Percentiles rank a stretch among this genome's conserved stretches.
phyloP scores from a whole-genome alignment of 2,797 vertebrate genomes.

The Malacoctenus gilli region DNA sequence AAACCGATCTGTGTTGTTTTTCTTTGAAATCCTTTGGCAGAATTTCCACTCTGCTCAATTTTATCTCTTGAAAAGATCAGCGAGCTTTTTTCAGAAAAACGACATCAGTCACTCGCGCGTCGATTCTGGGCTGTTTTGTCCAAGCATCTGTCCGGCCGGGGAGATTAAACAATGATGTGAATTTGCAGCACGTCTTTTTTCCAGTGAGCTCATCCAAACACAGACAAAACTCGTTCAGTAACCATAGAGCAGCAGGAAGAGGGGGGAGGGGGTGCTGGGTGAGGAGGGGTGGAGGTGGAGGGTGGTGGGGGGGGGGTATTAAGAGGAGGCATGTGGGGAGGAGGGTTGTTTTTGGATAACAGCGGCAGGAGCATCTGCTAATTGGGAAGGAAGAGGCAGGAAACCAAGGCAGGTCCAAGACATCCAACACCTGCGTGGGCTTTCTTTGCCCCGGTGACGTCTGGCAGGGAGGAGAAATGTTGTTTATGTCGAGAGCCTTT shows the following conservation, averaged over 20 bases:
- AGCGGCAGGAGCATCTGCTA: conserved; percentile 9
- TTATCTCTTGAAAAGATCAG: background rate
- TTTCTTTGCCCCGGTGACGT: conserved; percentile 20
- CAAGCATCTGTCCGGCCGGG: conserved; percentile 24
- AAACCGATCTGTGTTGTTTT: background rate
- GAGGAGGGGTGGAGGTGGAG: background rate
- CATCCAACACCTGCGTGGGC: conserved; percentile 33
- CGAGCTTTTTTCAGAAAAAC: background rate
- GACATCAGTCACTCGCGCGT: conserved; percentile 1
- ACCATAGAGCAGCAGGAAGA: too few species aligned
- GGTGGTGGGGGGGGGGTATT: background rate
- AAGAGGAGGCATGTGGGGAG: background rate
- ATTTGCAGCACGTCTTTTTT: conserved; percentile 37
- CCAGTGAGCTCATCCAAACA: conserved; percentile 62
- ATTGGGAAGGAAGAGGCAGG: background rate
- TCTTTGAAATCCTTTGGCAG: background rate
- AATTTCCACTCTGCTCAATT: background rate
- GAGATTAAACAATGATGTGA: conserved; percentile 25
- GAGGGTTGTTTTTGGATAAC: conserved; percentile 23
- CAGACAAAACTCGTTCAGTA: conserved; percentile 36
- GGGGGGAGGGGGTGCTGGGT: conserved; percentile 1
- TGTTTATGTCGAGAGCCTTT: background rate
- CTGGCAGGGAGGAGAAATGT: conserved; percentile 6
- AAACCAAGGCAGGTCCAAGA: conserved; percentile 16
- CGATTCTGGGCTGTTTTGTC: conserved; percentile 22